Base-by-base conservation (phyloP, 2,888 invertebrate genomes). In the Germaria angustata region DNA sequence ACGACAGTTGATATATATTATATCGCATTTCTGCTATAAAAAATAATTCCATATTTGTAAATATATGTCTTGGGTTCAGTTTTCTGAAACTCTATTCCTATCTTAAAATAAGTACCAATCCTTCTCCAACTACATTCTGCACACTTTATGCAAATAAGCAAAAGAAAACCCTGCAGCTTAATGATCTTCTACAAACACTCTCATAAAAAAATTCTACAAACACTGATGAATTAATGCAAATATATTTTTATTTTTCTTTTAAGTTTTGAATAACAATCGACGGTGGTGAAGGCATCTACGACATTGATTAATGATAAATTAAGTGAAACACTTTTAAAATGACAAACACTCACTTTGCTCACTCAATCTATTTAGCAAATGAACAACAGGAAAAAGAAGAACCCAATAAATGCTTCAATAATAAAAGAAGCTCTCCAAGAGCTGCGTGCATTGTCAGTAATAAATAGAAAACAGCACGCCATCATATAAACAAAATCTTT, bases 291-390 rank as follows among this genome's bases (percentile, higher is more conserved):
- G 13, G 11, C 57, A 59, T 44, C 65, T 24, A 57, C 84, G 86
- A 86, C 86, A 87, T 86, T 88, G 88, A 88, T 88, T 88, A 88
- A 87, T 87, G 86, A 87, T 82, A 72, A 84, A 82, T 87, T 86
- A 86, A 84, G 85, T 86, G 87, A 84, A 84, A 83, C 85, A 86
- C 86, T 88, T 84, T 84, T 85, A 85, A 84, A 61, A 63, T 63
- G 61, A 66, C 66, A 72, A 61, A 63, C 59, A 69, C 59, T 61
- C 53, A 59, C 15, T 53, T 61, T 41, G 76, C 28, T 41, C 36
- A 68, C 51, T 51, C 44, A 36, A 22, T 41, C 53, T 55, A 55
- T 55, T 57, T 65, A 65, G 53, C 34, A 51, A 49, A 53, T 32
- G 22, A 75, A 66, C 13, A n/a, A 49, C 13, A 49, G 41, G n/a